phyloP scores from a whole-genome alignment of 53 echinoderm and acorn worm genomes.

The Crossaster papposus region DNA sequence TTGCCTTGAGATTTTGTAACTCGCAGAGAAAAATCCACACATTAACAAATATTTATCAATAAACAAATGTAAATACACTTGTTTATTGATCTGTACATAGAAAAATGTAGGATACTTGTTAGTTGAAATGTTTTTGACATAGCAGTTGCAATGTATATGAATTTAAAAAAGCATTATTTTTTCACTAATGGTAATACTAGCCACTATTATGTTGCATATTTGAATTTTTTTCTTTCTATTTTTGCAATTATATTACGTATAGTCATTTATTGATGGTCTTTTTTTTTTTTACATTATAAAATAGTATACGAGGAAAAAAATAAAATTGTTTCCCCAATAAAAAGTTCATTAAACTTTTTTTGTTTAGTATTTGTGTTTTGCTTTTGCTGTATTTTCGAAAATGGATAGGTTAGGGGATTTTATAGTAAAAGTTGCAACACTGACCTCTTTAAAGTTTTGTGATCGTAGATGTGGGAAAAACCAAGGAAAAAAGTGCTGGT shows the following conservation, averaged over 20 bases:
- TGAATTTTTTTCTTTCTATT: constrained; percentile 40
- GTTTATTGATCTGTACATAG: constrained; percentile 39
- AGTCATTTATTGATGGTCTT: constrained; percentile 33
- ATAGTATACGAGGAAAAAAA: neutral
- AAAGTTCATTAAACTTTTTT: constrained; percentile 16
- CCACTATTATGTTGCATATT: constrained; percentile 50
- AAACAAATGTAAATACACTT: neutral
- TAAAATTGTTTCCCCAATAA: constrained; percentile 25
- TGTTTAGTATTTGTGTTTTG: neutral
- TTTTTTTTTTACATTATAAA: constrained; percentile 35
- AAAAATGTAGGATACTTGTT: constrained; percentile 9
- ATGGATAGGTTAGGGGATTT: too few species aligned
- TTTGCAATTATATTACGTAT: constrained; percentile 38
- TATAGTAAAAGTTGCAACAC: neutral
- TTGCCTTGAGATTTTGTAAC: constrained; percentile 46
- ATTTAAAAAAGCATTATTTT: constrained; percentile 53
- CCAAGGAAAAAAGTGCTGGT: too few species aligned
- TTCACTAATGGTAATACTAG: constrained; percentile 35
- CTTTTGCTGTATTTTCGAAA: too few species aligned
- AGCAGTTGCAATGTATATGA: constrained; percentile 40
- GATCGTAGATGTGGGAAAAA: too few species aligned
- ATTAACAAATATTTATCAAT: neutral
- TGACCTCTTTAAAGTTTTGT: too few species aligned
- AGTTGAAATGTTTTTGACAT: constrained; percentile 20
- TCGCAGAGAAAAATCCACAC: neutral